These are phyloP conservation scores for Diorhabda elongata DNA, from an alignment of 1,140 invertebrate genomes.

Conservation along the genomic window DNA sequence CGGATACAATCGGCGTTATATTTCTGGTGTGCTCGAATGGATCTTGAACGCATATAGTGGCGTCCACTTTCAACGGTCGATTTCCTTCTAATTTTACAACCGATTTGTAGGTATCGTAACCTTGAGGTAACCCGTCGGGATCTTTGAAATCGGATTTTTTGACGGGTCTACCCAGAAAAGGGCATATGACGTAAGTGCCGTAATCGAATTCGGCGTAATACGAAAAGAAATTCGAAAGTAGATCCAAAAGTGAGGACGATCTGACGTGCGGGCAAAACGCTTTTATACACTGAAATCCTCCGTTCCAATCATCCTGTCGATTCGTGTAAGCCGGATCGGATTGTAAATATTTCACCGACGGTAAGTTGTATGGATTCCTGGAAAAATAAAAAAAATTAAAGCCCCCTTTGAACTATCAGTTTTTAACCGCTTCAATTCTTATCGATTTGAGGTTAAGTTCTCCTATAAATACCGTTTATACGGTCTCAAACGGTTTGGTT, in stretches of 20 bases:
- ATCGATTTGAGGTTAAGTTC: no score
- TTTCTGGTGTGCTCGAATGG: constrained; percentile 59
- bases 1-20: constrained; percentile 44
- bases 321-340: constrained; percentile 30
- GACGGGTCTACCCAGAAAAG: constrained; percentile 51
- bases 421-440: no score
- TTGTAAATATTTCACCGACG: constrained; percentile 48
- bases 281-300: constrained; percentile 45
- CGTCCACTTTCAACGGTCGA: constrained; percentile 43
- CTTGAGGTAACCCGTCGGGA: constrained; percentile 43
- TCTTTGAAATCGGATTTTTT: constrained; percentile 47
- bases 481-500: no score
- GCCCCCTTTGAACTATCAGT: no score
- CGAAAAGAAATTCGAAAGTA: constrained; percentile 58
- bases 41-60: constrained; percentile 58
- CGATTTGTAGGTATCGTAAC: constrained; percentile 49
- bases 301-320: constrained; percentile 50
- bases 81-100: constrained; percentile 39
- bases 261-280: constrained; percentile 20
- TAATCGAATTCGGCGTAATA: constrained; percentile 56
- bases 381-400: not conserved
- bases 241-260: constrained; percentile 38
- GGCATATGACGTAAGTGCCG: constrained; percentile 50
- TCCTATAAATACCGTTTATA: no score
- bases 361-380: constrained; percentile 44